These are phyloP conservation scores for Mesembrinibis cayennensis DNA, from an alignment of 2,113 vertebrate genomes.

Conservation along the genomic window DNA sequence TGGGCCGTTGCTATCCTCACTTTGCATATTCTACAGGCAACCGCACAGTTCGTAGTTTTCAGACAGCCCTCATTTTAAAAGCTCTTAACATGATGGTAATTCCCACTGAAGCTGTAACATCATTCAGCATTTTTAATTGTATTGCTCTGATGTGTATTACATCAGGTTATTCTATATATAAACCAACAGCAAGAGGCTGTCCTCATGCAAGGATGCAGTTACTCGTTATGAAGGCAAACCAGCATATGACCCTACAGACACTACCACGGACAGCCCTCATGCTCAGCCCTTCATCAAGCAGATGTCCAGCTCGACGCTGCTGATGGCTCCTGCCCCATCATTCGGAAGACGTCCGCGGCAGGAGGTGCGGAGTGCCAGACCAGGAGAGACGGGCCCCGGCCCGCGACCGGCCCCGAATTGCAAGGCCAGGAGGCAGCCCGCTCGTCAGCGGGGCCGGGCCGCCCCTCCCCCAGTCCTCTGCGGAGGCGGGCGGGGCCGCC, in stretches of 20 bases:
- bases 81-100: too few species aligned
- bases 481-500: neutral
- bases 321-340: neutral
- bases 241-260: rapidly evolving
- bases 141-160: neutral
- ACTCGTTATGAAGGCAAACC: rapidly evolving
- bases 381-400: neutral
- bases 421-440: rapidly evolving
- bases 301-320: neutral
- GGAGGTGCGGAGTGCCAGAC: too few species aligned
- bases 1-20: neutral
- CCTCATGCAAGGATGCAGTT: too few species aligned
- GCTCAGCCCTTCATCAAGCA: too few species aligned
- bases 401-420: too few species aligned
- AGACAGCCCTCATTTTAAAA: neutral
- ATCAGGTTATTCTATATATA: neutral
- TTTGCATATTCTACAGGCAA: neutral
- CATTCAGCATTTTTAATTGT: neutral
- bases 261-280: rapidly evolving
- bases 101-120: too few species aligned
- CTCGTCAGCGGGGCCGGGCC: rapidly evolving
- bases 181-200: neutral
- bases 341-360: neutral
- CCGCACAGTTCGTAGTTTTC: neutral
- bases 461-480: too few species aligned